Evolutionary conservation across 2,888 invertebrate genomes (phyloP), one percentile per base, ranked within the genome.

Genomic region (Trichogramma dendrolimi): DNA sequence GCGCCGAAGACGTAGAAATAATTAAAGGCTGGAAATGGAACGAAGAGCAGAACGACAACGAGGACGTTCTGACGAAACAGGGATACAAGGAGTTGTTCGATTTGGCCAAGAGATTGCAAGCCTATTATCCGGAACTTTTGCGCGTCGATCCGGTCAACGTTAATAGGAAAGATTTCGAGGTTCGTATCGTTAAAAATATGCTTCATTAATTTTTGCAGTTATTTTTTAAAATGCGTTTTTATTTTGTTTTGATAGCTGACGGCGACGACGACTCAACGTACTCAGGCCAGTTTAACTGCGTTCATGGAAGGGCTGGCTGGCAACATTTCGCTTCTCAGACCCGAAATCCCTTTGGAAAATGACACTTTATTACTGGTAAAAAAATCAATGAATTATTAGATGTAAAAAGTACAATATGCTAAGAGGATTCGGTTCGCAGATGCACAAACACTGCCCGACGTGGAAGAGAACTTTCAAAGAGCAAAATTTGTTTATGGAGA

Each of bases 271-370:
- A 83, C 82, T 50, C 80, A 83, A 66, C 80, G 85, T n/a, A 85
- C 86, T 0, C 80, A 80, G 55, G 83, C 82, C 44, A 85, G 86
- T 48, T 86, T 86, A 74, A 80, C 82, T 50, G 85, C 86, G 0
- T 89, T 87, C 71, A 82, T 85, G 2, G 83, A 86, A 70, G 88
- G 88, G 0, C 71, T 89, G 38, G 87, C 89, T 71, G 83, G 83
- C 1, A 83, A 81, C 55, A 73, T 10, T 7, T 8, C 41, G 6
- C 8, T 39, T 0, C 10, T 60, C 0, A 11, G 11, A 2, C 49
- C 54, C 4, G 55, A 41, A 4, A 4, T 8, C 5, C 68, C 73
- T 2, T 56, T 62, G 4, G 56, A 8, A 39, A 80, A 83, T 55
- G 83, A 84, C 51, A 81, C 80, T 70, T 71, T 83, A 46, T 71